phyloP scores from a whole-genome alignment of 2,888 invertebrate genomes.

The Ypsolopha scabrella region DNA sequence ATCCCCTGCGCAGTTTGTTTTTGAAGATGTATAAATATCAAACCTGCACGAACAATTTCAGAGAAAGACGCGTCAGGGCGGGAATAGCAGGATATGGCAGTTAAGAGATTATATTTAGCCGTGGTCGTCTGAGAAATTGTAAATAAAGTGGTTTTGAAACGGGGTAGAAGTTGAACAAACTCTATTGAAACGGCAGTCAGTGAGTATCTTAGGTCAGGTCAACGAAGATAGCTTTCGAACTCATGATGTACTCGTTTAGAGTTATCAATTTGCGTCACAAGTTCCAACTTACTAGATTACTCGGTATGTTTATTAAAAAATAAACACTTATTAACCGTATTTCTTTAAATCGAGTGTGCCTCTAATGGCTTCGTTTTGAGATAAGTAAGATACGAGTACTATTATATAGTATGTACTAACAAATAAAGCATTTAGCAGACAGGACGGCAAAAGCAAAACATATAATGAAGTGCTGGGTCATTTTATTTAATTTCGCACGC shows the following conservation, averaged over 20 bases:
- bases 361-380: too few relatives aligned
- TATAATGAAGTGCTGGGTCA: too few relatives aligned
- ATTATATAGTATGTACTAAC: not conserved
- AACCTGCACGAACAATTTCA: constrained; percentile 15
- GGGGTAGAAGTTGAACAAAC: constrained; percentile 54
- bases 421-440: too few relatives aligned
- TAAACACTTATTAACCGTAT: too few relatives aligned
- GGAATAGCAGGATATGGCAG: constrained; percentile 33
- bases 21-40: too few relatives aligned
- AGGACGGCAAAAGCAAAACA: too few relatives aligned
- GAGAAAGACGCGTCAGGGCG: constrained; percentile 25
- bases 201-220: constrained; percentile 41
- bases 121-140: constrained; percentile 29
- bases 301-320: too few relatives aligned
- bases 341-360: too few relatives aligned
- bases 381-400: not conserved
- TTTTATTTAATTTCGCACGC: too few relatives aligned
- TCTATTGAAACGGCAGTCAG: constrained; percentile 36
- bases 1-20: too few relatives aligned
- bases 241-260: constrained; percentile 47
- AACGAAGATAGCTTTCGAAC: constrained; percentile 47
- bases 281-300: too few relatives aligned
- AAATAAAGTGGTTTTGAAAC: constrained; percentile 38
- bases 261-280: constrained; percentile 60
- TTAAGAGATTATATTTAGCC: constrained; percentile 35